These are phyloP conservation scores for Ptyas mucosa DNA, from an alignment of 2,113 vertebrate species.

Conservation along the genomic window DNA sequence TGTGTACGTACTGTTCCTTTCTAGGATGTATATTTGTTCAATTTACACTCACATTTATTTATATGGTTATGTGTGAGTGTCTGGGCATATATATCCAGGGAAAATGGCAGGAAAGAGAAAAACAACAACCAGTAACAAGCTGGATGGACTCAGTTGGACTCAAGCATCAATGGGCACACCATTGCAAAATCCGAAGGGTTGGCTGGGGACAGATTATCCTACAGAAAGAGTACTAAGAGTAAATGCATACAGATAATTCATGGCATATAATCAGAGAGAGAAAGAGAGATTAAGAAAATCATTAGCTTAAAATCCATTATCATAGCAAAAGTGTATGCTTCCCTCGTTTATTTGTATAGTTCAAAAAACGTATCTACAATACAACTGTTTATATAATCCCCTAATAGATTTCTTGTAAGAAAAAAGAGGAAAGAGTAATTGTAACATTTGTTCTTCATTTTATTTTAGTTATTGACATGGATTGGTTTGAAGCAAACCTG, in stretches of 20 bases:
- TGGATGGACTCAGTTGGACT: neutral
- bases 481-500: neutral
- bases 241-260: neutral
- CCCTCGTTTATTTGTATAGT: neutral
- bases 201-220: neutral
- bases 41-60: neutral
- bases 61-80: neutral
- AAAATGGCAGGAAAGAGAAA: neutral
- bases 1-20: neutral
- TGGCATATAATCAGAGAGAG: neutral
- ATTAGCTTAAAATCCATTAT: neutral
- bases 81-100: neutral
- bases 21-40: neutral
- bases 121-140: neutral
- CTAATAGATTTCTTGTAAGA: neutral
- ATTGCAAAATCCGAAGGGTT: neutral
- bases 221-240: neutral
- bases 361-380: neutral
- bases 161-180: neutral
- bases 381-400: neutral
- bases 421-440: neutral
- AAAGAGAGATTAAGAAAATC: neutral
- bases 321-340: neutral
- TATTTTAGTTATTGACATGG: neutral
- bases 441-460: neutral